Base-by-base conservation (phyloP, 1,140 invertebrate genomes). In the Nephila pilipes region DNA sequence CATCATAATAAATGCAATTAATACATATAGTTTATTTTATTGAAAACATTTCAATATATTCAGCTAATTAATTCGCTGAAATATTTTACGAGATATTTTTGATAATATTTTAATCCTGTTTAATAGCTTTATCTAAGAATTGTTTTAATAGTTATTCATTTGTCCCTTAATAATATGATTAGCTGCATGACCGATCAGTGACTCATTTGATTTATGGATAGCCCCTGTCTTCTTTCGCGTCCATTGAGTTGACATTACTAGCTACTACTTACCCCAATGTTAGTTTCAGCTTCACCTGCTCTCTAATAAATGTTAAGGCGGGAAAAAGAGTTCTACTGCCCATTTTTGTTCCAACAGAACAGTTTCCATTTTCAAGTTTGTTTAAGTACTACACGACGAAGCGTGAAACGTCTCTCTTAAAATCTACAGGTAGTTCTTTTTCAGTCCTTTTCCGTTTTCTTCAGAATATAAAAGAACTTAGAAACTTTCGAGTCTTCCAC, bases 281-380 rank as follows among this genome's bases (percentile, higher is more conserved):
- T 32, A 81, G 75, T 83, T 91, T 91, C 89, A 91, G 79, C 89
- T 91, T 83, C 89, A 83, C 32, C 54, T 58, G 29, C 63, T 91
- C 69, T 29, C 38, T 81, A 80, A 91, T 83, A 91, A 91, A 91
- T 91, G 87, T 58, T 79, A 89, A 65, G 46, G 36, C 2, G 38
- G 55, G n/a, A 65, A 65, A 79, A 69, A 89, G 25, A 55, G 32
- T 69, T 87, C 85, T 29, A 60, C 58, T 87, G 46, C n/a, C 63
- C 46, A 55, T 58, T 89, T 89, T 65, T 79, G 87, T 57, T 79
- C 38, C 29, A 22, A 22, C 22, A 55, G 29, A 89, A 89, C 16
- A 25, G 54, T 75, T 89, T 65, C 87, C 25, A 29, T 89, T 57
- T 89, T 79, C 54, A 89, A 75, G 87, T 89, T 79, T 79, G 63